A percentile compares a stretch with the other conserved stretches of the same genome.
Evolutionary conservation across 2,797 vertebrate genomes (phyloP).

Genomic region (Pteropus rufus): DNA sequence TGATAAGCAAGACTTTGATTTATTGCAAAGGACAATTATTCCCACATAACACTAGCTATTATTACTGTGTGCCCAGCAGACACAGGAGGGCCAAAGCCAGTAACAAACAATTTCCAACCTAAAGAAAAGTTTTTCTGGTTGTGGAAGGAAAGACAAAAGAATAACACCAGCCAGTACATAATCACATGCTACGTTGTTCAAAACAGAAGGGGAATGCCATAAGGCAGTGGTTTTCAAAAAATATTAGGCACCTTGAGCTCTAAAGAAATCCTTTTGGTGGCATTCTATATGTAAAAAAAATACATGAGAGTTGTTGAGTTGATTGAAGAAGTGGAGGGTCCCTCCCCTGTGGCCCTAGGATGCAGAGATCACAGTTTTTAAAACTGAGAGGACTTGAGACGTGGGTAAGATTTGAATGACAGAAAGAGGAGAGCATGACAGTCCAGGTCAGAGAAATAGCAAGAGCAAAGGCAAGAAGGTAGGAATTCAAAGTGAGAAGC

Average conservation of each 20-base stretch:
- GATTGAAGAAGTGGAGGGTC: neutral
- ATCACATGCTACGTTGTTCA: neutral
- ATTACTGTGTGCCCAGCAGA: neutral
- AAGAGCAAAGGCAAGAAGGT: neutral
- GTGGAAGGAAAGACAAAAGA: neutral
- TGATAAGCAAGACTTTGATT: neutral
- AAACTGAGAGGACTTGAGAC: neutral
- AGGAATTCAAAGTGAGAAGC: neutral
- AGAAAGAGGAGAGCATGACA: neutral
- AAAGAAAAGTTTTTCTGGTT: neutral
- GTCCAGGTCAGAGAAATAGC: neutral
- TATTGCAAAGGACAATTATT: neutral
- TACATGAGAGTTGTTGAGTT: neutral
- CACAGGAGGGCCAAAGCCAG: neutral
- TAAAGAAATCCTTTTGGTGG: neutral
- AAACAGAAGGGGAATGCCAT: neutral
- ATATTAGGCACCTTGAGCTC: neutral
- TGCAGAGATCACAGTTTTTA: neutral
- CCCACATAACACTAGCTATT: neutral
- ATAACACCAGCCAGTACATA: fast-evolving
- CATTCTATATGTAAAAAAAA: neutral
- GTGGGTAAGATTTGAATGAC: neutral
- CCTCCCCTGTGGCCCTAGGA: neutral
- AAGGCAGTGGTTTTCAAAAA: neutral
- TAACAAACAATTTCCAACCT: neutral